Percentiles rank a stretch among this genome's conserved stretches.
phyloP scores from a whole-genome alignment of 2,888 invertebrate genomes.

The Aphidoletes aphidimyza region DNA sequence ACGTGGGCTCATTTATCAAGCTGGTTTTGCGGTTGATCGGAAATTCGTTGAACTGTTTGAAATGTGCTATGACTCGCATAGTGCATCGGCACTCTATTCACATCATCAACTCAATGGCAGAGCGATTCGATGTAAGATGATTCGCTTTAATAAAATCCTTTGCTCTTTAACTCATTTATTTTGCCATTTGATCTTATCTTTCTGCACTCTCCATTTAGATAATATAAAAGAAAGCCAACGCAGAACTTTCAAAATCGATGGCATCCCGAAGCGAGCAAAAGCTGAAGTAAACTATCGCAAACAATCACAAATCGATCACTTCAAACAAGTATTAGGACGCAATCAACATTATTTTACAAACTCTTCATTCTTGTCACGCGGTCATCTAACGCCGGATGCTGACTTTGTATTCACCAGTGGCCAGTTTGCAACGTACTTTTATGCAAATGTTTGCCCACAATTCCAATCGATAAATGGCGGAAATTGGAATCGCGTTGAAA shows the following conservation, averaged over 20 bases:
- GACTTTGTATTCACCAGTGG: conserved; percentile 68
- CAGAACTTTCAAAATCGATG: conserved; percentile 63
- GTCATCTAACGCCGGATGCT: conserved; percentile 69
- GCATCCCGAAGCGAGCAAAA: conserved; percentile 60
- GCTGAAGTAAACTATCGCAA: conserved; percentile 62
- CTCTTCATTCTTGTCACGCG: conserved; percentile 65
- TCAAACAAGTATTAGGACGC: conserved; percentile 62
- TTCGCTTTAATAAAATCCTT: conserved; percentile 54
- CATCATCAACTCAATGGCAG: conserved; percentile 64
- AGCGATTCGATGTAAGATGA: conserved; percentile 63
- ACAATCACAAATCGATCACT: conserved; percentile 62
- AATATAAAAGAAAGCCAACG: conserved; percentile 60
- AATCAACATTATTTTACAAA: conserved; percentile 62
- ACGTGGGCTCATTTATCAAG: conserved; percentile 59
- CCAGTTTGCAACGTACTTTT: conserved; percentile 68
- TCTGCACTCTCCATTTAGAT: conserved; percentile 57
- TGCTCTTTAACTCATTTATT: conserved; percentile 1
- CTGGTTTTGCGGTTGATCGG: conserved; percentile 59
- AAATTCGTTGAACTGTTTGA: conserved; percentile 60
- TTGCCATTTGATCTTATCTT: conserved; percentile 57
- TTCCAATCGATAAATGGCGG: conserved; percentile 68
- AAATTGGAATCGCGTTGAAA: conserved; percentile 69
- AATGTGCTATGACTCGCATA: conserved; percentile 63
- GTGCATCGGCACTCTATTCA: conserved; percentile 63
- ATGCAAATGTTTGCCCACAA: conserved; percentile 68